Evolutionary conservation across 1,140 invertebrate genomes (phyloP), one percentile per base, ranked within the genome.

Genomic region (Zaprionus nigranus): DNA sequence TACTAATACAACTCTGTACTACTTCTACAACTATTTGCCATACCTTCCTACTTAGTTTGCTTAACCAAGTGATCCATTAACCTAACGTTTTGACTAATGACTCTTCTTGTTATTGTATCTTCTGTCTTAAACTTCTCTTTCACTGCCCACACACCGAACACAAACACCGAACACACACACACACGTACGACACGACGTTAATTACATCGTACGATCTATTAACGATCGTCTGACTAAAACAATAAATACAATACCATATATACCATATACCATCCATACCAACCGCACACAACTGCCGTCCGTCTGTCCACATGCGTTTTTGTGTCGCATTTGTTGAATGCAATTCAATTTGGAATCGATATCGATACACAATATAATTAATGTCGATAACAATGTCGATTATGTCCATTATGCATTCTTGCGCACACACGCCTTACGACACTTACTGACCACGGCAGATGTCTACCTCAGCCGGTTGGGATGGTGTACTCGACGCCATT

Each of bases 401-500:
- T 58, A n/a, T n/a, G 24, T 24, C 36, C 59, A 72, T 59, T 40
- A 12, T 51, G 60, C 58, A 75, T 79, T 63, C 28, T 1, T 64
- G 51, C 53, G 59, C 53, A 70, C 51, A 54, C 6, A 62, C 58
- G 57, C 69, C 60, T 81, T 73, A 30, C 28, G 24, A 26, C 24
- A 26, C 24, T 5, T 26, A 26, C 24, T 26, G 24, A 26, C 24
- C 24, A 5, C 2, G 24, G 86, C 94, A 99, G 97, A 99, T 99
- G 97, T 99, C 98, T 79, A 99, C 98, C 77, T 99, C 98, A 43
- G 98, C 98, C 73, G 99, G 99, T 74, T 99, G 99, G 99, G 97
- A 98, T 94, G 96, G 96, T 75, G 98, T 99, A 15, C 94, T 99
- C 62, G 97, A 98, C 88, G 98, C 98, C 68, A 98, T 99, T 82